These are phyloP conservation scores for Leucoptera coffeella DNA, from an alignment of 2,888 invertebrate genomes.

Conservation along the genomic window DNA sequence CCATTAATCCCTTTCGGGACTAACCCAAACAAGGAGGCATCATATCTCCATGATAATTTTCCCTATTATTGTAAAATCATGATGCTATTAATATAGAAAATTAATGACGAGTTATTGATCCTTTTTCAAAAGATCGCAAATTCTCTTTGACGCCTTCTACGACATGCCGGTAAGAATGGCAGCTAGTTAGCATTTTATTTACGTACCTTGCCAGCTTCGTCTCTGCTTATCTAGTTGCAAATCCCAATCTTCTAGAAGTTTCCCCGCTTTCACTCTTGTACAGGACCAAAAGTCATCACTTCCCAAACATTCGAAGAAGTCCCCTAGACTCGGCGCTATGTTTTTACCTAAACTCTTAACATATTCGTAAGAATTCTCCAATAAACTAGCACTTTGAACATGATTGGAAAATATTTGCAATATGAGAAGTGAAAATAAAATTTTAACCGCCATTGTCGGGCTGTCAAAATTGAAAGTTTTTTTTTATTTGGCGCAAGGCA, in stretches of 20 bases:
- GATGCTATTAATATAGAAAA: no score
- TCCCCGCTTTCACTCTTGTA: conserved; percentile 46
- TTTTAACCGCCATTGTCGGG: no score
- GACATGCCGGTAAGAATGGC: no score
- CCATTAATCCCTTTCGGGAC: no score
- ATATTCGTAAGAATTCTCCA: conserved; percentile 33
- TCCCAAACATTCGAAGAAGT: conserved; percentile 45
- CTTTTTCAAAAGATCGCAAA: no score
- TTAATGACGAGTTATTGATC: no score
- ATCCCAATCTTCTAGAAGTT: conserved; percentile 37
- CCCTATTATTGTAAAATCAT: no score
- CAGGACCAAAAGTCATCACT: conserved; percentile 46
- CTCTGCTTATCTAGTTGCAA: conserved; percentile 26
- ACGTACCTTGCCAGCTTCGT: conserved; percentile 31
- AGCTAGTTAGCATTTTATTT: conserved; percentile 4
- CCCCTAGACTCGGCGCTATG: conserved; percentile 44
- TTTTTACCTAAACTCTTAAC: conserved; percentile 29
- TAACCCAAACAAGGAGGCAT: no score
- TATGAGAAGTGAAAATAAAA: conserved; percentile 2
- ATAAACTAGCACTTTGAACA: conserved; percentile 25
- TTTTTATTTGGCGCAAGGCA: no score
- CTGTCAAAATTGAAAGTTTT: no score
- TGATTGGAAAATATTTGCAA: conserved; percentile 9
- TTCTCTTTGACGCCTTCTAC: no score
- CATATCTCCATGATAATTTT: no score